Evolutionary conservation across 2,113 vertebrate species (phyloP).

Genomic region (Phodopus roborovskii): DNA sequence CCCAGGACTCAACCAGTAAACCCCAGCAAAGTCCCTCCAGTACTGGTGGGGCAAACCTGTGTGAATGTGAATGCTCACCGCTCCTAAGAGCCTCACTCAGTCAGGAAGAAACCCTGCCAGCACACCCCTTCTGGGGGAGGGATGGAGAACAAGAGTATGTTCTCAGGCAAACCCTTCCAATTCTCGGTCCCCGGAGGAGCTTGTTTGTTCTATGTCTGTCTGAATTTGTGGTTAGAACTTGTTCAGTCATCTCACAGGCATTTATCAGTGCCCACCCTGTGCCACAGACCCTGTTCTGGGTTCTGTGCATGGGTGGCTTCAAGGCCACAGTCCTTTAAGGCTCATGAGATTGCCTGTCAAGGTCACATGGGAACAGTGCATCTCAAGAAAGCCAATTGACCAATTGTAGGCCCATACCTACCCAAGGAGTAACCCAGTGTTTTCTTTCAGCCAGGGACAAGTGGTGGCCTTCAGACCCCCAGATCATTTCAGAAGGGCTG

Average conservation of each 20-base stretch:
- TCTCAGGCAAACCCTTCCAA: background rate
- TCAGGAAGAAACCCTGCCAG: background rate
- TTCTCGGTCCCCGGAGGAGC: background rate
- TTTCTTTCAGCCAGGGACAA: constrained; percentile 95
- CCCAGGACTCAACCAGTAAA: background rate
- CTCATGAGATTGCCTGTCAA: background rate
- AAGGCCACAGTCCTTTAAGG: background rate
- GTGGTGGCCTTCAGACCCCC: constrained; percentile 98
- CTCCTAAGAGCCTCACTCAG: background rate
- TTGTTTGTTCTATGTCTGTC: background rate
- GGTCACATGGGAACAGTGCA: background rate
- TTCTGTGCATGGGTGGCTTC: background rate
- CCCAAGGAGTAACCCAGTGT: constrained; percentile 42
- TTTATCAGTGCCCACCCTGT: background rate
- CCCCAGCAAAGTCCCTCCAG: background rate
- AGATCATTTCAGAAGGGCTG: constrained; percentile 98
- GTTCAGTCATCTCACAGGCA: background rate
- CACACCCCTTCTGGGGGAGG: background rate
- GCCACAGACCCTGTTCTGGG: background rate
- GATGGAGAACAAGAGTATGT: background rate
- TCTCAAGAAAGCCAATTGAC: background rate
- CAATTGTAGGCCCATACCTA: background rate
- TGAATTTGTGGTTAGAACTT: background rate
- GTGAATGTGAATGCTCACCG: background rate
- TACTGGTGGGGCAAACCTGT: background rate